These are phyloP conservation scores for Dendrolimus punctatus DNA, from an alignment of 1,140 invertebrate species.

Conservation along the genomic window DNA sequence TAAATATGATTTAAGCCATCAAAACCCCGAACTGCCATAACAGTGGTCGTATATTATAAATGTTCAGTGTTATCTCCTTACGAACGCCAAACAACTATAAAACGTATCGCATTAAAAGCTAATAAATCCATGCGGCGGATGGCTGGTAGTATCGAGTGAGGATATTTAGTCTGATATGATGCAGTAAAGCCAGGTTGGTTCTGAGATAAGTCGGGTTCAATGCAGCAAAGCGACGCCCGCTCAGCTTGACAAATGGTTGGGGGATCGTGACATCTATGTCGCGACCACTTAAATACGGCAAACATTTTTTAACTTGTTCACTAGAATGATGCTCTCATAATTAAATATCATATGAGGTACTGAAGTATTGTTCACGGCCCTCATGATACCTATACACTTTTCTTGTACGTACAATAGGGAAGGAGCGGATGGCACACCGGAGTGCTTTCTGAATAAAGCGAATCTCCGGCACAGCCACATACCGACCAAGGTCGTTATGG, in stretches of 20 bases:
- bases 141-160: constrained; percentile 31
- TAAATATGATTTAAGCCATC: constrained; percentile 1
- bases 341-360: too few relatives aligned
- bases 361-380: too few relatives aligned
- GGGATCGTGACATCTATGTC: constrained; percentile 7
- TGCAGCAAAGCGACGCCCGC: constrained; percentile 19
- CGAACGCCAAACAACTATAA: neutral
- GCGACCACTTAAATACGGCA: too few relatives aligned
- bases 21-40: neutral
- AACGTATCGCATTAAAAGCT: constrained; percentile 6
- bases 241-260: constrained; percentile 53
- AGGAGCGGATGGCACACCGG: too few relatives aligned
- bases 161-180: constrained; percentile 45
- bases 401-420: too few relatives aligned
- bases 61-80: neutral
- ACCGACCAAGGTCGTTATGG: too few relatives aligned
- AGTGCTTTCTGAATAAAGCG: too few relatives aligned
- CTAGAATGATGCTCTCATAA: too few relatives aligned
- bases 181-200: constrained; percentile 44
- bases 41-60: constrained; percentile 1
- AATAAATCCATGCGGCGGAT: constrained; percentile 26
- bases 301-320: constrained; percentile 1
- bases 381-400: too few relatives aligned
- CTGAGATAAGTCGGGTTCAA: constrained; percentile 49
- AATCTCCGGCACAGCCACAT: too few relatives aligned